Evolutionary conservation across 2,888 invertebrate species (phyloP).

Genomic region (Geophilus truncorum): DNA sequence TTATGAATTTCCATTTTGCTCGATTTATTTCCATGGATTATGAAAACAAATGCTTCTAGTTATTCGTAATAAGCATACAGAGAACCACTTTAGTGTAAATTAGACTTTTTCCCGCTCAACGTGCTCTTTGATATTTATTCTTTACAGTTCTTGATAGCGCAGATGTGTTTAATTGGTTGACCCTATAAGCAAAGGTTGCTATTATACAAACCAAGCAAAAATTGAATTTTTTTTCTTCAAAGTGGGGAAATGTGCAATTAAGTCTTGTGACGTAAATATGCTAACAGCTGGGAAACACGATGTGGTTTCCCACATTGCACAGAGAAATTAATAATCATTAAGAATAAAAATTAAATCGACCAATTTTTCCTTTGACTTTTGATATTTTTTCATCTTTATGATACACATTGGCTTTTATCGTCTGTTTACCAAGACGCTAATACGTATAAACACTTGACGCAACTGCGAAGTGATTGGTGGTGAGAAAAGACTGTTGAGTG

Average conservation of each 20-base stretch:
- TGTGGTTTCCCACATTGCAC: conserved; percentile 14
- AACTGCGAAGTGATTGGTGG: background rate
- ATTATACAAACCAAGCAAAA: background rate
- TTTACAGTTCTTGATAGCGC: background rate
- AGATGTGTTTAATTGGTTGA: conserved; percentile 5
- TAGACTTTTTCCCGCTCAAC: background rate
- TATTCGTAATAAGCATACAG: conserved; percentile 11
- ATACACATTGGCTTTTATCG: background rate
- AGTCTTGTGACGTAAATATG: conserved; percentile 4
- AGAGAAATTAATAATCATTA: background rate
- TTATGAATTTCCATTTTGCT: background rate
- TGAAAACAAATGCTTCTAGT: conserved; percentile 17
- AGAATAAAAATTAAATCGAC: background rate
- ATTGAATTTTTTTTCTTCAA: background rate
- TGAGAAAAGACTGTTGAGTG: background rate
- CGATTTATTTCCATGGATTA: background rate
- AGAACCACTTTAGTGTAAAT: conserved; percentile 18
- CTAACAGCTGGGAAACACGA: background rate
- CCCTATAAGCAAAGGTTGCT: conserved; percentile 13
- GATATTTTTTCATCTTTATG: background rate
- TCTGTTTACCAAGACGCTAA: background rate
- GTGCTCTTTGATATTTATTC: background rate
- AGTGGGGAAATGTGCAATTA: background rate
- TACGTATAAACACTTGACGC: background rate
- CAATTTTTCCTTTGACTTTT: too few relatives aligned